Evolutionary conservation across 2,113 vertebrate genomes (phyloP).

Genomic region (Nibea albiflora): DNA sequence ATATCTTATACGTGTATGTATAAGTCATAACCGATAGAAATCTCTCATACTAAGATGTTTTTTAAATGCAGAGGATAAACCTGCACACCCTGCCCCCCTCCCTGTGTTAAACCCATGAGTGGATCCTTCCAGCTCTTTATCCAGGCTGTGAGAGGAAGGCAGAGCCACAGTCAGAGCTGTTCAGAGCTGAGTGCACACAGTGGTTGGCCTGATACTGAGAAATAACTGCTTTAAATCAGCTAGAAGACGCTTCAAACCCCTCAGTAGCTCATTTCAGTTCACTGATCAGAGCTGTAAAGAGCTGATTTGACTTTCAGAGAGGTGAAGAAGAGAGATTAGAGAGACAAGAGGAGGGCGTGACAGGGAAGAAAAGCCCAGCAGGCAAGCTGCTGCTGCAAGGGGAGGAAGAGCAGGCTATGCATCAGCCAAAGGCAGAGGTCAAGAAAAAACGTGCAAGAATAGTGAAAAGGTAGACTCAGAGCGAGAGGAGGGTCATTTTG

Average conservation of each 20-base stretch:
- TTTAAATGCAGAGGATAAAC: not conserved
- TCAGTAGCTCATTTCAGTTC: conserved; percentile 24
- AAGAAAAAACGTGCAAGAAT: conserved; percentile 89
- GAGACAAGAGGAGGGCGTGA: conserved; percentile 67
- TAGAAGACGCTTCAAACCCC: not conserved
- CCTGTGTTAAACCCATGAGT: conserved; percentile 19
- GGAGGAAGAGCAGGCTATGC: conserved; percentile 87
- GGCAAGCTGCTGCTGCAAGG: conserved; percentile 84
- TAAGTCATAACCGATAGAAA: not conserved
- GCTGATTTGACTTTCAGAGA: conserved; percentile 35
- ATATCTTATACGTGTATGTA: fast-evolving
- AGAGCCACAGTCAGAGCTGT: conserved; percentile 36
- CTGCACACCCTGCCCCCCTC: not conserved
- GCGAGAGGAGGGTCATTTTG: conserved; percentile 45
- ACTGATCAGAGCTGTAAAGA: conserved; percentile 45
- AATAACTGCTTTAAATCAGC: not conserved
- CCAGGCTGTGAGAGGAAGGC: conserved; percentile 12
- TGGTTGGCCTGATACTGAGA: not conserved
- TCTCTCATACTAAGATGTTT: not conserved
- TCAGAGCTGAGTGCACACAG: not conserved
- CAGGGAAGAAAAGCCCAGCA: conserved; percentile 61
- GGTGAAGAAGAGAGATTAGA: conserved; percentile 32
- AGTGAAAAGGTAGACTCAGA: conserved; percentile 89
- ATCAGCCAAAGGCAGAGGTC: conserved; percentile 85
- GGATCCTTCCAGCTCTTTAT: conserved; percentile 60